phyloP scores from a whole-genome alignment of 2,797 vertebrate species.

The Hephaestus fuliginosus region DNA sequence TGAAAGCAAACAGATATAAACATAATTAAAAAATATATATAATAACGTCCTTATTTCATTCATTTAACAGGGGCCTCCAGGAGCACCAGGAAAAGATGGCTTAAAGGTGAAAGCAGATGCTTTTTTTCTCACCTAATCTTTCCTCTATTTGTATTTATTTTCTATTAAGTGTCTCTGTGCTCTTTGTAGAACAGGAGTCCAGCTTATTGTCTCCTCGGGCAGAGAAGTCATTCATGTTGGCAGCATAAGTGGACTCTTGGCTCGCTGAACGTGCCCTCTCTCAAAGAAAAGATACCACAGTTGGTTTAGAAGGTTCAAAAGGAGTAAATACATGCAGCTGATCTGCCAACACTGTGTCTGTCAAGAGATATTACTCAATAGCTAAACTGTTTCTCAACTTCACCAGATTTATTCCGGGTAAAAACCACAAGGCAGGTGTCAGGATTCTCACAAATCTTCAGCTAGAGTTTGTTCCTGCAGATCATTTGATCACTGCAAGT shows the following conservation, averaged over 20 bases:
- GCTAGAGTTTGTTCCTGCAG: conserved; percentile 9
- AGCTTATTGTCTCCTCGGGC: not conserved
- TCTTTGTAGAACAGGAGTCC: not conserved
- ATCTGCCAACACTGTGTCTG: conserved; percentile 30
- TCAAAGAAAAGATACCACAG: conserved; percentile 22
- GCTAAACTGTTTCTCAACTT: conserved; percentile 10
- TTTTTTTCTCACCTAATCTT: not conserved
- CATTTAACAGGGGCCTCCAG: conserved; percentile 88
- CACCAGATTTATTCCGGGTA: conserved; percentile 6
- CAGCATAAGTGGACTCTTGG: conserved; percentile 26
- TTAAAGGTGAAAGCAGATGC: conserved; percentile 89
- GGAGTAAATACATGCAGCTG: not conserved
- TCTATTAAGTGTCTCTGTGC: too few relatives aligned
- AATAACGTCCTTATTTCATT: conserved; percentile 7
- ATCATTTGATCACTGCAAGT: conserved; percentile 31
- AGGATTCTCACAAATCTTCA: conserved; percentile 31
- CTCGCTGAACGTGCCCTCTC: conserved; percentile 2
- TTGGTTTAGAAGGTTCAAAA: conserved; percentile 1
- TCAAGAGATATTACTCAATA: conserved; percentile 44
- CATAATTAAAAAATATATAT: conserved; percentile 16
- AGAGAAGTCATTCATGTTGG: conserved; percentile 16
- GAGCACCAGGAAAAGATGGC: conserved; percentile 94
- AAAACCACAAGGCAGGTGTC: conserved; percentile 31
- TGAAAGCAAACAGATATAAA: conserved; percentile 1
- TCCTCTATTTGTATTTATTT: not conserved